Percentiles rank a stretch among this genome's conserved stretches.
Conservation (phyloP, 2,888 invertebrate species). For the Polymixis lichenea region DNA sequence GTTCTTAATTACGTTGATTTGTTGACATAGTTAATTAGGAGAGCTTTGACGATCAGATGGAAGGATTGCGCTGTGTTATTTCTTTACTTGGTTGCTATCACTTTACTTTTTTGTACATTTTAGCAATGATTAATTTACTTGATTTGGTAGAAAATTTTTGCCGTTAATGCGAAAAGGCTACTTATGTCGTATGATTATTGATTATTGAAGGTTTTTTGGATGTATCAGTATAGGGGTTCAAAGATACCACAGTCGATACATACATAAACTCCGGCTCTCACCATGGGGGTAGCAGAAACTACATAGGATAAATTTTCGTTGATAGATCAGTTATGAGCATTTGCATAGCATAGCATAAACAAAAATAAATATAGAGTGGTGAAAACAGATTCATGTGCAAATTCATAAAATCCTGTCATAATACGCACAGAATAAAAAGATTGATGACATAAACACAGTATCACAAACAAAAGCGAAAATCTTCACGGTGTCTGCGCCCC, state of each 20-base stretch:
- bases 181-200: neutral
- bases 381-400: neutral
- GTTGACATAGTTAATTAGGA: slow-evolving; percentile 1
- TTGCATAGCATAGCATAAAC: neutral
- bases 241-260: too few relatives aligned
- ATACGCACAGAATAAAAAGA: slow-evolving; percentile 34
- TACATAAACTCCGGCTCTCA: too few relatives aligned
- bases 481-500: slow-evolving; percentile 23
- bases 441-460: slow-evolving; percentile 46
- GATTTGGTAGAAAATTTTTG: neutral
- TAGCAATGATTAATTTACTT: too few relatives aligned
- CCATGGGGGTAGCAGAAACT: too few relatives aligned
- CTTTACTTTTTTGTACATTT: too few relatives aligned
- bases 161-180: neutral
- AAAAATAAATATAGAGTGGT: neutral
- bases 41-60: neutral
- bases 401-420: slow-evolving; percentile 21
- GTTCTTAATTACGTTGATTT: slow-evolving; percentile 3
- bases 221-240: neutral
- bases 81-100: neutral
- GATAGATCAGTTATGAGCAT: neutral
- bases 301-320: too few relatives aligned
- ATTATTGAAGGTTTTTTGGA: too few relatives aligned
- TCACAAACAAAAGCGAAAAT: slow-evolving; percentile 38
- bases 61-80: neutral